A percentile compares a stretch with the other conserved stretches of the same genome.
Conservation (phyloP, 2,888 invertebrate species). For the Choristoneura rosaceana region DNA sequence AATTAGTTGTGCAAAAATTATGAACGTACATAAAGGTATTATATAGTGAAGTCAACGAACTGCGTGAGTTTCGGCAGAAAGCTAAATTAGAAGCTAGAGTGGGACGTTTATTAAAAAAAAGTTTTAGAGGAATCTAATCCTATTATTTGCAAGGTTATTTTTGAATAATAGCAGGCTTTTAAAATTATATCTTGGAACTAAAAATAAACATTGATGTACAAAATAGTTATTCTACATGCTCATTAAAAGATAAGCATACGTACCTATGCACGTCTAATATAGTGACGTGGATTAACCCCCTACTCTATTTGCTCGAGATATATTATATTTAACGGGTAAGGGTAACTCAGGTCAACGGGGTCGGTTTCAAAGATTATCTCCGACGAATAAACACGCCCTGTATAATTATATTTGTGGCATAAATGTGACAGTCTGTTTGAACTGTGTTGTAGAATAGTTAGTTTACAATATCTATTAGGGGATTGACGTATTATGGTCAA, state of each 20-base stretch:
- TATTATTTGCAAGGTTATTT: not conserved
- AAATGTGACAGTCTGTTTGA: not conserved
- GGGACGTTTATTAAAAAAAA: not conserved
- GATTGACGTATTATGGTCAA: too few relatives aligned
- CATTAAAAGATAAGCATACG: not conserved
- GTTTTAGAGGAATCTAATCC: not conserved
- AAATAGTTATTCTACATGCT: too few relatives aligned
- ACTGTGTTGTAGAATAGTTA: not conserved
- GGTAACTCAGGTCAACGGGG: conserved; percentile 19
- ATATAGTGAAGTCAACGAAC: not conserved
- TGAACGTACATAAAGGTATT: not conserved
- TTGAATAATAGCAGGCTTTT: not conserved
- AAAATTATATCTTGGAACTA: not conserved
- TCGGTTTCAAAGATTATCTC: conserved; percentile 35
- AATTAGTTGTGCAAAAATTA: not conserved
- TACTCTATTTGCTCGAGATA: conserved; percentile 17
- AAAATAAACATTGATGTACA: not conserved
- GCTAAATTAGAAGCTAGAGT: not conserved
- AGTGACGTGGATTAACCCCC: not conserved
- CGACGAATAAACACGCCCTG: conserved; percentile 30
- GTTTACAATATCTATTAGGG: too few relatives aligned
- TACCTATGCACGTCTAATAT: not conserved
- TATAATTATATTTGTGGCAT: conserved; percentile 29
- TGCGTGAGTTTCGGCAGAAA: not conserved
- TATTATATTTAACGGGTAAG: conserved; percentile 19